Evolutionary conservation across 2,113 vertebrate species (phyloP).

Genomic region (Mormoops blainvillei): DNA sequence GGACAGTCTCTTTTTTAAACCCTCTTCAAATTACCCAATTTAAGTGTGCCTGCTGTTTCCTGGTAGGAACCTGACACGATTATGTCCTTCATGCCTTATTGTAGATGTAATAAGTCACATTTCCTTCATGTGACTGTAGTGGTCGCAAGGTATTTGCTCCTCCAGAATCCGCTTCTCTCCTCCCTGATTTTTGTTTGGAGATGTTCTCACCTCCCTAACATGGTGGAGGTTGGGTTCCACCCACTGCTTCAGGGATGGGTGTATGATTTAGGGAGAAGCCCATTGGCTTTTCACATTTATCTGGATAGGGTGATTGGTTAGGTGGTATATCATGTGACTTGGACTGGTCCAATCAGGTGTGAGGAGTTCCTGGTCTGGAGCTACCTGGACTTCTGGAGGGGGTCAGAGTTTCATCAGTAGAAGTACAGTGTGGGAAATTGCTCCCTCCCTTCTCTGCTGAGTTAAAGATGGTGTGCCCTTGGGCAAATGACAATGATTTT

Average conservation of each 20-base stretch:
- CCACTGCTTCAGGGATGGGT: not conserved
- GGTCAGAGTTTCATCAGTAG: not conserved
- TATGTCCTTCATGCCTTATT: not conserved
- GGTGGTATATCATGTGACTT: not conserved
- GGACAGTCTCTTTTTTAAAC: not conserved
- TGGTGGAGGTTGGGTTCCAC: no score
- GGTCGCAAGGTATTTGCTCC: not conserved
- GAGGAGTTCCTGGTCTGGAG: not conserved
- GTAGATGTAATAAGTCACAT: not conserved
- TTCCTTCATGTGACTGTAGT: not conserved
- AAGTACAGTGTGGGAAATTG: not conserved
- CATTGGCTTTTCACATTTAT: not conserved
- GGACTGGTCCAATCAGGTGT: not conserved
- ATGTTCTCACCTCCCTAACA: not conserved
- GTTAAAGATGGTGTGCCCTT: not conserved
- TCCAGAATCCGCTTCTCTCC: not conserved
- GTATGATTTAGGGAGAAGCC: not conserved
- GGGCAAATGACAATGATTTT: not conserved
- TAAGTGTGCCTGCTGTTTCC: not conserved
- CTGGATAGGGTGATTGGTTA: not conserved
- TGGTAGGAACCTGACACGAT: not conserved
- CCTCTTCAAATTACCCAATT: not conserved
- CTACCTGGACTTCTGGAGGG: not conserved
- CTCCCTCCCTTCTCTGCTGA: not conserved
- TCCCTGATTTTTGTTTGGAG: not conserved